These are phyloP conservation scores for Pomatostomus ruficeps DNA, from an alignment of 2,113 vertebrate species.

Conservation along the genomic window DNA sequence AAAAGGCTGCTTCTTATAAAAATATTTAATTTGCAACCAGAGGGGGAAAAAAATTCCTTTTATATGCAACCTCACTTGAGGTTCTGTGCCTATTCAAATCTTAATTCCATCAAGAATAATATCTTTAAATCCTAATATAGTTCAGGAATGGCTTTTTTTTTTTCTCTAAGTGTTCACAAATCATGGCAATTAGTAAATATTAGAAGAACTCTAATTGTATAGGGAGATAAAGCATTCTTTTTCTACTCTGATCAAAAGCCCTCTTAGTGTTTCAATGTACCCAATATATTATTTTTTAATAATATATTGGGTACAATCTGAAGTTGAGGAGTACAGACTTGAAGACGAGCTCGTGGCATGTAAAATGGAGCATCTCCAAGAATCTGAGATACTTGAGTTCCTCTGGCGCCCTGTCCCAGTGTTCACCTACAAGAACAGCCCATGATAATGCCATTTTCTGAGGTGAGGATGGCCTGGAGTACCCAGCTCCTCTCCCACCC, in stretches of 20 bases:
- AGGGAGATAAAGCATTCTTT: neutral
- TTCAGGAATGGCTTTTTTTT: neutral
- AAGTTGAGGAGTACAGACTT: neutral
- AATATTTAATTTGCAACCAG: neutral
- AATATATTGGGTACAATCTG: neutral
- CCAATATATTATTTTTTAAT: neutral
- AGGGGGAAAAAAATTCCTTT: neutral
- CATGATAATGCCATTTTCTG: neutral
- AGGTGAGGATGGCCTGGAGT: neutral
- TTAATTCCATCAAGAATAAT: neutral
- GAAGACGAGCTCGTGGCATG: neutral
- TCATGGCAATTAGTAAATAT: neutral
- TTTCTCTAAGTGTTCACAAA: neutral
- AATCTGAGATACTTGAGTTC: neutral
- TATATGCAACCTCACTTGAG: neutral
- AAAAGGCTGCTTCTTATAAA: neutral
- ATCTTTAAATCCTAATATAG: neutral
- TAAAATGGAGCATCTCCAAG: neutral
- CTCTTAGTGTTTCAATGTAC: neutral
- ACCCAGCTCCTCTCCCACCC: neutral
- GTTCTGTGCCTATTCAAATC: neutral
- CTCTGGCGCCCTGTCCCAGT: neutral
- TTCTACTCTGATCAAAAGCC: neutral
- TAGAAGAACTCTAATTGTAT: neutral
- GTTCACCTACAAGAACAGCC: neutral